A percentile compares a stretch with the other conserved stretches of the same genome.
These are phyloP conservation scores for Drosophila carrolli DNA, from an alignment of 1,140 invertebrate species.

Conservation along the genomic window DNA sequence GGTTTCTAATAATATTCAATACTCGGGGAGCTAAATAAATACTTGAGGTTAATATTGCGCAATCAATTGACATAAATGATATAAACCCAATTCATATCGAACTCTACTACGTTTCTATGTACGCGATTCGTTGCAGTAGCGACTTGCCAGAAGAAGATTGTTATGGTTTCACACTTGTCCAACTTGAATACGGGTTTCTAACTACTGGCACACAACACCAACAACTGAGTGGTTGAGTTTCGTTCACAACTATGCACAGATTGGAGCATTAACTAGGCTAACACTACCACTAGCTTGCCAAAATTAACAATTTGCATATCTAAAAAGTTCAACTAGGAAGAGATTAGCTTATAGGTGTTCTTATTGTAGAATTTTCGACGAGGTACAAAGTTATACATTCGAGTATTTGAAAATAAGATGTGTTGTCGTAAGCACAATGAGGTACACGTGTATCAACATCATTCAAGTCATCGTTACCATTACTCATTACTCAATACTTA, in stretches of 20 bases:
- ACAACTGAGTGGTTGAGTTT: conserved; percentile 45
- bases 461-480: conserved; percentile 59
- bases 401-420: conserved; percentile 60
- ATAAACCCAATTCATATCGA: conserved; percentile 51
- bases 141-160: conserved; percentile 58
- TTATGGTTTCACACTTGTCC: conserved; percentile 70
- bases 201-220: conserved; percentile 51
- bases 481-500: neutral
- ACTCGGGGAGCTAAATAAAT: conserved; percentile 54
- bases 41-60: conserved; percentile 52
- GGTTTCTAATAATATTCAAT: conserved; percentile 47
- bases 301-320: conserved; percentile 67
- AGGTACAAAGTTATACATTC: conserved; percentile 78
- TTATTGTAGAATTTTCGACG: conserved; percentile 71
- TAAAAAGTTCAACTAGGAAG: conserved; percentile 73
- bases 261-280: conserved; percentile 39
- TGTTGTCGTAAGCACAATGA: conserved; percentile 79
- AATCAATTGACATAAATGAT: conserved; percentile 62
- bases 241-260: conserved; percentile 53
- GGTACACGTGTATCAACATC: conserved; percentile 80
- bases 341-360: conserved; percentile 60
- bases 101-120: conserved; percentile 45
- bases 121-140: conserved; percentile 71
- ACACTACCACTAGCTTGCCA: conserved; percentile 51
- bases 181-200: conserved; percentile 58